Evolutionary conservation across 2,113 vertebrate species (phyloP).

Genomic region (Sorex araneus): DNA sequence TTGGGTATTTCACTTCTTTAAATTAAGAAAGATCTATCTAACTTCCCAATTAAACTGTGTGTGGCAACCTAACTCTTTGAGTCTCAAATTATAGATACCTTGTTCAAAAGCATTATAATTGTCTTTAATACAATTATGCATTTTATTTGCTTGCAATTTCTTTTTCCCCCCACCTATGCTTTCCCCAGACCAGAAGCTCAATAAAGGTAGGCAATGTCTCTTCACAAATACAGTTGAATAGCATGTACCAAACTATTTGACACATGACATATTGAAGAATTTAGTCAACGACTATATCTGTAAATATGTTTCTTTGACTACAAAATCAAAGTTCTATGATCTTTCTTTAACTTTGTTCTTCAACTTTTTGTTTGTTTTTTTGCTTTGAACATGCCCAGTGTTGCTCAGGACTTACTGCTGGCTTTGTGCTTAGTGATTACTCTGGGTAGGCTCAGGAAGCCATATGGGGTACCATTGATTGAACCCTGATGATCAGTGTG

Average conservation of each 20-base stretch:
- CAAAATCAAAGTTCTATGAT: not conserved
- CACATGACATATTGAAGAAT: not conserved
- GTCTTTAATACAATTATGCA: not conserved
- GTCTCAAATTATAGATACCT: not conserved
- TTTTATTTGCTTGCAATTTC: conserved; percentile 14
- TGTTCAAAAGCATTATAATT: conserved; percentile 5
- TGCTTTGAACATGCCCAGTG: too few species aligned
- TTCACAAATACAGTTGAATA: not conserved
- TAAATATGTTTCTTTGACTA: not conserved
- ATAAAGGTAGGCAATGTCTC: not conserved
- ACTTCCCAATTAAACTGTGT: not conserved
- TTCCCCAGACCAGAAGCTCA: conserved; percentile 1
- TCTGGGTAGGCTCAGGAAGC: too few species aligned
- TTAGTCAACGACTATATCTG: not conserved
- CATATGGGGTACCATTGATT: too few species aligned
- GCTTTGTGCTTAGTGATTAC: too few species aligned
- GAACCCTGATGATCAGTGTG: too few species aligned
- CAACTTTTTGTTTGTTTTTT: too few species aligned
- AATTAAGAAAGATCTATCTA: not conserved
- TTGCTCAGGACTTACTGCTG: too few species aligned
- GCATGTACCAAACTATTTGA: not conserved
- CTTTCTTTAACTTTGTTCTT: not conserved
- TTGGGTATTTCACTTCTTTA: not conserved
- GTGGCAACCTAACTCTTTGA: not conserved
- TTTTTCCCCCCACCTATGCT: not conserved